Evolutionary conservation across 2,888 invertebrate genomes (phyloP), one percentile per base, ranked within the genome.

Genomic region (Lasioglossum malachurum): DNA sequence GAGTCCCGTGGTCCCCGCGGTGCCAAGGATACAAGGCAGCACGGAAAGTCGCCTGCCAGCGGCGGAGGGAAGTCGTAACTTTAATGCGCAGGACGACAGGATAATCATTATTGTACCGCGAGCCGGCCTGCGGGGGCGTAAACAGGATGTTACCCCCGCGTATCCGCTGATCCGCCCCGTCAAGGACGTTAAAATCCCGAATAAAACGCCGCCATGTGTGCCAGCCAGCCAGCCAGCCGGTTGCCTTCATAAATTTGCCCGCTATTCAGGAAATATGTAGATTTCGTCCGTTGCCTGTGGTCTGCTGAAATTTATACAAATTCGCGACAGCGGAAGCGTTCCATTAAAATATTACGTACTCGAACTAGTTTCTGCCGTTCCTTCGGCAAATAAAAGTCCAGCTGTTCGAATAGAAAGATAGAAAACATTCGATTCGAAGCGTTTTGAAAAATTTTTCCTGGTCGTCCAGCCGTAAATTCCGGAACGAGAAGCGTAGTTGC

Each of bases 1-100:
- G 80, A 86, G 85, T 46, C 64, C 23, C 60, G 4, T 38, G 76
- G 74, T 83, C 87, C 84, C 84, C 35, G 23, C 35, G 81, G 87
- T 74, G 71, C n/a, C 76, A 35, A 74, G 83, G 74, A 73, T 69
- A 19, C 69, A 0, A 76, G 76, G 44, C 57, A 35, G 69, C 35
- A n/a, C 71, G 49, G 73, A 57, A n/a, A 75, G 82, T 67, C 79
- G 79, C 5, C 46, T 19, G 46, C 83, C 75, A 60, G 44, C 71
- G 78, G 80, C 79, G 82, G 38, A 75, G 85, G 88, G 85, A 88
- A 83, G 85, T 88, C 88, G 88, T 88, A 88, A 88, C 74, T 88
- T 88, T 88, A 88, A 88, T 88, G 88, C 88, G 88, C 88, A 88
- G 88, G 88, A 88, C 88, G 88, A 88, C 83, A 81, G 88, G 88